Evolutionary conservation across 2,797 vertebrate species (phyloP), one percentile per base, ranked within the genome.

Genomic region (Cynodonichthys magdalenae): DNA sequence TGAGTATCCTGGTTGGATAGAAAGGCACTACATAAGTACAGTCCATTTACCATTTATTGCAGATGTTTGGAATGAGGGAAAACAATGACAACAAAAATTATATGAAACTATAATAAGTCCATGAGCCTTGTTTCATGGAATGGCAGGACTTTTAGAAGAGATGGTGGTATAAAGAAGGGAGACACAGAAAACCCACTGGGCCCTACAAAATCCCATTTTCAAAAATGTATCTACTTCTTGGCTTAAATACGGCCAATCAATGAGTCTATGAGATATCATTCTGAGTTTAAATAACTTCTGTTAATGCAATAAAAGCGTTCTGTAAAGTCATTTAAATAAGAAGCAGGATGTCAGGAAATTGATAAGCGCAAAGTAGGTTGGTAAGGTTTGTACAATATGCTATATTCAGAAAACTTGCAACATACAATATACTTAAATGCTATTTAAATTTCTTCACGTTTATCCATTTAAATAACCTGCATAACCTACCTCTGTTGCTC

Each of bases 71-170:
- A 44, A 24, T 5, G 49, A 36, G 53, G 63, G 45, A 18, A 15
- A 77, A 81, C 88, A 89, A 86, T 88, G 86, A 88, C 76, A 85
- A 86, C 55, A 78, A 66, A 82, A 65, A 77, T 55, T 76, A 74
- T 48, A 24, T n/a, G 74, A 71, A 29, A 76, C 56, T 27, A 27
- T 28, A 28, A 42, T 5, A 1, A 62, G 53, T 44, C 17, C 6
- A 75, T 54, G 6, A 29, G 60, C 70, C 66, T 75, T 45, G 59
- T 84, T 89, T 90, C 71, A 73, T 78, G 84, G 79, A 83, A 62
- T 74, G 72, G 74, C 66, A 66, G 74, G 46, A 62, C 62, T 53
- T 74, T 86, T 79, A 71, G 8, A 29, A 79, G 56, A 59, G 63
- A 50, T 75, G 79, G 82, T 74, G 80, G 82, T 75, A 83, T 75